Evolutionary conservation across 2,888 invertebrate genomes (phyloP).

Genomic region (Mallateleia sp.): DNA sequence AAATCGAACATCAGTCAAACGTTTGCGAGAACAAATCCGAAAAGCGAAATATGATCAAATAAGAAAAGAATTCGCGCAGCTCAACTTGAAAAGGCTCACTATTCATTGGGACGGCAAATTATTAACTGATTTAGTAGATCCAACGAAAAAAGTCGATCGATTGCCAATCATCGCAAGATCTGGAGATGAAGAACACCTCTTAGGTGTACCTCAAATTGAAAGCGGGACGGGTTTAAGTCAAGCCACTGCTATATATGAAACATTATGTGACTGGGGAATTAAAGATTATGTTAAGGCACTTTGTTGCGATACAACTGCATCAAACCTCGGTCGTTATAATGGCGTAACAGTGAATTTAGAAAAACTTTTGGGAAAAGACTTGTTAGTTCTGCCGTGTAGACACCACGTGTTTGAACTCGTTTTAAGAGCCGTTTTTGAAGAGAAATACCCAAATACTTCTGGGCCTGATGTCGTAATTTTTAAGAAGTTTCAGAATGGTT

Average conservation of each 20-base stretch:
- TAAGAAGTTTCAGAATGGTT: conserved; percentile 41
- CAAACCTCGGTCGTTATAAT: conserved; percentile 77
- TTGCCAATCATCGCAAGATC: conserved; percentile 40
- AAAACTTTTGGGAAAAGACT: conserved; percentile 73
- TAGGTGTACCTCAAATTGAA: conserved; percentile 55
- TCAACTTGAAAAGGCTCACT: conserved; percentile 12
- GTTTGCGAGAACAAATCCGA: conserved; percentile 34
- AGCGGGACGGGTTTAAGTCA: conserved; percentile 56
- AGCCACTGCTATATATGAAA: conserved; percentile 49
- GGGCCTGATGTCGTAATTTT: conserved; percentile 55
- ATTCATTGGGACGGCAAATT: conserved; percentile 59
- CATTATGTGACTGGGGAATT: conserved; percentile 49
- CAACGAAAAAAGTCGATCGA: conserved; percentile 41
- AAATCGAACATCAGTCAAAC: conserved; percentile 38
- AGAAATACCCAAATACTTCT: conserved; percentile 26
- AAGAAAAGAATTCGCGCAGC: conserved; percentile 3
- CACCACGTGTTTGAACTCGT: conserved; percentile 52
- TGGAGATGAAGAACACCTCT: conserved; percentile 38
- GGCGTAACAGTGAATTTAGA: conserved; percentile 79
- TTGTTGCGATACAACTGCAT: conserved; percentile 79
- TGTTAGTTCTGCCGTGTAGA: conserved; percentile 65
- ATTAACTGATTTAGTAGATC: conserved; percentile 32
- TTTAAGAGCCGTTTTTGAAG: conserved; percentile 54
- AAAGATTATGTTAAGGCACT: conserved; percentile 47
- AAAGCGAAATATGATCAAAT: conserved; percentile 18